phyloP scores from a whole-genome alignment of 2,888 invertebrate genomes.

The Cyclophora punctaria region DNA sequence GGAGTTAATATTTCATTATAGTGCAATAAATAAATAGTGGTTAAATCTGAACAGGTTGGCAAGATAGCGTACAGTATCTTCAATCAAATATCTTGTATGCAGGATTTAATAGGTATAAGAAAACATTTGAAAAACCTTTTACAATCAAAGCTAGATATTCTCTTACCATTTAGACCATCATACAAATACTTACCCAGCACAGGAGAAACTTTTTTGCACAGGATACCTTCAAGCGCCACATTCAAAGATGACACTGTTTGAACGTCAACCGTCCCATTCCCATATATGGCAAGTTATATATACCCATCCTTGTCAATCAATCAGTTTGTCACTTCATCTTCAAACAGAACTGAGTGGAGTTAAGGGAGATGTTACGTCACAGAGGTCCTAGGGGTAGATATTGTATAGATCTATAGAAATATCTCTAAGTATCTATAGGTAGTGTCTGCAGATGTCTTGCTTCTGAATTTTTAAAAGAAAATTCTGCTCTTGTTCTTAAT shows the following conservation, averaged over 20 bases:
- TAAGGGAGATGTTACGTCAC: slow-evolving; percentile 60
- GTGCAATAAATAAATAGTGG: too few species aligned
- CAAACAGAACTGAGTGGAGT: slow-evolving; percentile 46
- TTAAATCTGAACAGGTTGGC: too few species aligned
- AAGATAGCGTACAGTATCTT: neutral
- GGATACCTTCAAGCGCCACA: slow-evolving; percentile 55
- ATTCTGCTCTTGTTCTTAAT: too few species aligned
- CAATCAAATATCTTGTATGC: too few species aligned
- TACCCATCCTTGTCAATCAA: slow-evolving; percentile 50
- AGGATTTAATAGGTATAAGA: too few species aligned
- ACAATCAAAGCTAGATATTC: neutral
- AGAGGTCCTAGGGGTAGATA: slow-evolving; percentile 38
- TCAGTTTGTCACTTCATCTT: slow-evolving; percentile 47
- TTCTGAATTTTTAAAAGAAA: slow-evolving; percentile 36
- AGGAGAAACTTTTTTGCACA: slow-evolving; percentile 45
- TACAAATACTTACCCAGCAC: slow-evolving; percentile 6
- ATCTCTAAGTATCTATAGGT: slow-evolving; percentile 27
- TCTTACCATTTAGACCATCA: neutral
- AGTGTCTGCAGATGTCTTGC: slow-evolving; percentile 29
- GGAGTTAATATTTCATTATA: too few species aligned
- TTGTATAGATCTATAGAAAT: slow-evolving; percentile 33
- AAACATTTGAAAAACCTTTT: too few species aligned
- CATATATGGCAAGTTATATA: slow-evolving; percentile 54
- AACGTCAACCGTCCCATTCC: slow-evolving; percentile 61
- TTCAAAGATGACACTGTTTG: slow-evolving; percentile 61